A percentile compares a stretch with the other conserved stretches of the same genome.
These are phyloP conservation scores for Synodontis membranacea DNA, from an alignment of 2,113 vertebrate species.

Conservation along the genomic window DNA sequence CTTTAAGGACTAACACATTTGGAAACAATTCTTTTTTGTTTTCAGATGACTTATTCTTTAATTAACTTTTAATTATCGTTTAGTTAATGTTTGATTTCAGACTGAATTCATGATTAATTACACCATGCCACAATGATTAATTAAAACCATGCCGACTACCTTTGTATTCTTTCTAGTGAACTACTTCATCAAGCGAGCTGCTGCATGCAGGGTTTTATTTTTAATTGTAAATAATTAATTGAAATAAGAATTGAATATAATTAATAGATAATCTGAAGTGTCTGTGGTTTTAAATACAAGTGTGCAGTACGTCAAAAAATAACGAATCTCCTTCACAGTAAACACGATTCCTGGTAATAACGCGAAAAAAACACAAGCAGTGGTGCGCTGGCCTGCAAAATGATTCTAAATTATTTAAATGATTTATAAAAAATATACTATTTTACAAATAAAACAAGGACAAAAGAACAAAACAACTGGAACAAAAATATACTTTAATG, in stretches of 20 bases:
- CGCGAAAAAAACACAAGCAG: background rate
- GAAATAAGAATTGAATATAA: background rate
- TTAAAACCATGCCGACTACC: no score
- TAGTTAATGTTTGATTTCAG: background rate
- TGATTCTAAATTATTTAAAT: background rate
- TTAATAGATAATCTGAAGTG: background rate
- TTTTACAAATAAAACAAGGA: background rate
- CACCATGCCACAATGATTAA: conserved; percentile 2
- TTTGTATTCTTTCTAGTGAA: background rate
- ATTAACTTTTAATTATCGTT: background rate
- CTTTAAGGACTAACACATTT: background rate
- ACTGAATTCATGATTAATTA: background rate
- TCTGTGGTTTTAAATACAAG: background rate
- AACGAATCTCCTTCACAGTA: background rate
- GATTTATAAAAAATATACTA: background rate
- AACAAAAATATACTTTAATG: background rate
- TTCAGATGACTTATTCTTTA: background rate
- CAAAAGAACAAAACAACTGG: background rate
- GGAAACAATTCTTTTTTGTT: background rate
- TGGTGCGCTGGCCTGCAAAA: background rate
- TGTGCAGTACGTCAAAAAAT: background rate
- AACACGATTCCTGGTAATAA: background rate
- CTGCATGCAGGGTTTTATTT: no score
- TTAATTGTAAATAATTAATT: background rate
- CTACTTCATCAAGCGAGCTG: background rate